Conservation (phyloP, 2,888 invertebrate species). For the Zootermopsis nevadensis region DNA sequence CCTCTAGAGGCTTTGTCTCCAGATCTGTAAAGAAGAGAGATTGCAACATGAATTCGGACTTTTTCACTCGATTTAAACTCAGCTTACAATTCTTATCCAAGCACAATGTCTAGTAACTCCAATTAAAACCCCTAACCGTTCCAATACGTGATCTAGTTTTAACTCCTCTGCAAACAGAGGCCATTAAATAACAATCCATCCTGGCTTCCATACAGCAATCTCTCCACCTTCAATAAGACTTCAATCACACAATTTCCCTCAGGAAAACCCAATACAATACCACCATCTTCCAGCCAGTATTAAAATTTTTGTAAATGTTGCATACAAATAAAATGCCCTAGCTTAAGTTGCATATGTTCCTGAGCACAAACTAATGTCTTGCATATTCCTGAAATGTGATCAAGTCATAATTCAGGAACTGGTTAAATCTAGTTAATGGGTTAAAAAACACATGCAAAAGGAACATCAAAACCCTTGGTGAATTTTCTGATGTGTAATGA, state of each 20-base stretch:
- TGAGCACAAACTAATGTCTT: too few species aligned
- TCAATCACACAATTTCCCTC: background rate
- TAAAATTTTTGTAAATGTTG: background rate
- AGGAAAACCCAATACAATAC: background rate
- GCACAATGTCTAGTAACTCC: background rate
- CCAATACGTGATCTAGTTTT: background rate
- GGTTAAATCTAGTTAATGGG: background rate
- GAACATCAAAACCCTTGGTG: slow-evolving; percentile 55
- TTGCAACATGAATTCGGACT: slow-evolving; percentile 5
- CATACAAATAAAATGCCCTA: too few species aligned
- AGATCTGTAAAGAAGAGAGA: slow-evolving; percentile 52
- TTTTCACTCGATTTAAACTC: background rate
- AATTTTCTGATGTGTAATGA: slow-evolving; percentile 61
- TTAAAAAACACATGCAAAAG: background rate
- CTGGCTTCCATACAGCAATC: background rate
- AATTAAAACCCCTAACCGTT: background rate
- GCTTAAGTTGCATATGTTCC: too few species aligned
- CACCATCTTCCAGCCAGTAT: background rate
- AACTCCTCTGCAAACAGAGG: too few species aligned
- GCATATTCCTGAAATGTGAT: background rate
- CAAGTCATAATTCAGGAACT: background rate
- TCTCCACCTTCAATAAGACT: too few species aligned
- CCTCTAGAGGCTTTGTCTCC: slow-evolving; percentile 42
- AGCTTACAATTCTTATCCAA: background rate
- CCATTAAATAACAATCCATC: background rate